Percentiles rank a stretch among this genome's conserved stretches.
Evolutionary conservation across 2,797 vertebrate species (phyloP).

Genomic region (Epinephelus awoara): DNA sequence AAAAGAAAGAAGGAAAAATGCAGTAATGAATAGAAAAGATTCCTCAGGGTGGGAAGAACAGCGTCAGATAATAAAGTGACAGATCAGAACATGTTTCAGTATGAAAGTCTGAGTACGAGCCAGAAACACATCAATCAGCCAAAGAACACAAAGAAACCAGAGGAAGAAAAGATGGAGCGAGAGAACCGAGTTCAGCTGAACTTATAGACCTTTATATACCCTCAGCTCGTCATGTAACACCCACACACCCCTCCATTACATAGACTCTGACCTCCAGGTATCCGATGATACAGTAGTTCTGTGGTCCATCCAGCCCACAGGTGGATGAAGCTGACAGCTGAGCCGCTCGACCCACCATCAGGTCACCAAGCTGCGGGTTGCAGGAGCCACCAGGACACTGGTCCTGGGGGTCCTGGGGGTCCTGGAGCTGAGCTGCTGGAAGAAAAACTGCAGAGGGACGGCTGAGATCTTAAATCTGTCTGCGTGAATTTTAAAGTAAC

Average conservation of each 20-base stretch:
- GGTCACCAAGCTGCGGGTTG: conserved; percentile 85
- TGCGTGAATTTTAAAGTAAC: no score
- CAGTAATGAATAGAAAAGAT: conserved; percentile 45
- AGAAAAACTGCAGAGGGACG: conserved; percentile 73
- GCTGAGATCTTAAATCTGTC: not conserved
- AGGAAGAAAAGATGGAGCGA: not conserved
- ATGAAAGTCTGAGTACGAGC: conserved; percentile 58
- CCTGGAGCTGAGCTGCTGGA: conserved; percentile 56
- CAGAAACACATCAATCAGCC: conserved; percentile 52
- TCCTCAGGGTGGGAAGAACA: conserved; percentile 50
- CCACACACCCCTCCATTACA: no score
- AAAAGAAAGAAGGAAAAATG: conserved; percentile 17
- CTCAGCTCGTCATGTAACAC: no score
- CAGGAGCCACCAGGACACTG: conserved; percentile 76
- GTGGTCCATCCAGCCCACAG: conserved; percentile 85
- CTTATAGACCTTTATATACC: no score
- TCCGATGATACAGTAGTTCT: conserved; percentile 92
- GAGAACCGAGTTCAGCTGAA: no score
- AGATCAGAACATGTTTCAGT: conserved; percentile 80
- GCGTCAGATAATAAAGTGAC: conserved; percentile 59
- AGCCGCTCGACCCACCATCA: conserved; percentile 87
- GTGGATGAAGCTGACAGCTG: conserved; percentile 90
- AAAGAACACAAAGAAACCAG: not conserved
- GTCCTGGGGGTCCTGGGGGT: conserved; percentile 58
- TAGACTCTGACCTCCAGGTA: conserved; percentile 90